These are phyloP conservation scores for Nothobranchius kuhntae DNA, from an alignment of 2,113 vertebrate species.

Conservation along the genomic window DNA sequence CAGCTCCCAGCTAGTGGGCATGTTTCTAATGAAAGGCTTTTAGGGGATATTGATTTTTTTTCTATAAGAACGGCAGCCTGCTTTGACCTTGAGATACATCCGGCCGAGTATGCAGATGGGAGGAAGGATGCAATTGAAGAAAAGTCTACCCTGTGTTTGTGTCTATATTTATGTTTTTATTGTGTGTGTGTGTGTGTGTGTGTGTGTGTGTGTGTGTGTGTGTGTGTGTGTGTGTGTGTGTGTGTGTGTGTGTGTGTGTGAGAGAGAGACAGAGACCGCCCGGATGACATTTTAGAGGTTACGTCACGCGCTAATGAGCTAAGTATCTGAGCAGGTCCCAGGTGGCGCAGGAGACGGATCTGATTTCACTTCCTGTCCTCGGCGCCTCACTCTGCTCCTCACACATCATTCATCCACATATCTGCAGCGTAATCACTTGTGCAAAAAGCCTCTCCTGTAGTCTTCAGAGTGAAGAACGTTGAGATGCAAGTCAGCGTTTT, in stretches of 20 bases:
- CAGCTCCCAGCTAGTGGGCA: conserved; percentile 63
- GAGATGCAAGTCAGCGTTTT: conserved; percentile 71
- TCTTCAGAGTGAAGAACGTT: conserved; percentile 46
- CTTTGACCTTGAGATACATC: conserved; percentile 57
- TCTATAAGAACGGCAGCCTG: conserved; percentile 37
- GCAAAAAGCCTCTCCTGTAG: conserved; percentile 40
- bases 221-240: neutral
- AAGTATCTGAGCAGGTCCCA: conserved; percentile 5
- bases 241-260: neutral
- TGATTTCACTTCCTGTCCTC: conserved; percentile 20
- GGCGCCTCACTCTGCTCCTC: conserved; percentile 3
- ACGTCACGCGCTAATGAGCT: conserved; percentile 27
- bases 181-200: neutral
- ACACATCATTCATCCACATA: conserved; percentile 61
- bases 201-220: neutral
- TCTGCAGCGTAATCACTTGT: conserved; percentile 67
- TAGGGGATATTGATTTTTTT: conserved; percentile 75
- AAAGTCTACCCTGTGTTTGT: neutral
- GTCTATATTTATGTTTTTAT: too few relatives aligned
- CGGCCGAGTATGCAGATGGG: conserved; percentile 33
- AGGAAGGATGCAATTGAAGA: neutral
- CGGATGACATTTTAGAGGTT: conserved; percentile 21
- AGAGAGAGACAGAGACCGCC: neutral
- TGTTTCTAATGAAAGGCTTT: conserved; percentile 73
- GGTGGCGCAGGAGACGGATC: conserved; percentile 6